phyloP scores from a whole-genome alignment of 2,888 invertebrate species.

The Brachypalpus laphriformis region DNA sequence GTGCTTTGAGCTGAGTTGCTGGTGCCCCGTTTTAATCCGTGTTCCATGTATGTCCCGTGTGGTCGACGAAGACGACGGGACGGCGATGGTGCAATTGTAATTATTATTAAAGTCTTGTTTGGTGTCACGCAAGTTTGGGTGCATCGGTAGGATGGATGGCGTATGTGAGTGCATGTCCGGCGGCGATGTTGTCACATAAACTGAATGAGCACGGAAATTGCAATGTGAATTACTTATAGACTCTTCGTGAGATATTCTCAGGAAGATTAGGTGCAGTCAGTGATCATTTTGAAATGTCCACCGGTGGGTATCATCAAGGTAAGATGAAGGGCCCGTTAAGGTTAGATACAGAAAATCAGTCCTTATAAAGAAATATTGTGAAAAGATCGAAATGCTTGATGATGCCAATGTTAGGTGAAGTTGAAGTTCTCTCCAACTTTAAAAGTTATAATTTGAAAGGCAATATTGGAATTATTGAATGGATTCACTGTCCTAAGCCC shows the following conservation, averaged over 20 bases:
- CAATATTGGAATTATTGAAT: no score
- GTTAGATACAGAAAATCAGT: no score
- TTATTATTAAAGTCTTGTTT: constrained; percentile 63
- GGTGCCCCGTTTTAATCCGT: constrained; percentile 30
- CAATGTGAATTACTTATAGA: constrained; percentile 35
- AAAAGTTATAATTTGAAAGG: no score
- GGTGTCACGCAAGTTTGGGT: constrained; percentile 64
- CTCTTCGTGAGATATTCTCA: constrained; percentile 9
- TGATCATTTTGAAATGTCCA: background rate
- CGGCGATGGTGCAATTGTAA: constrained; percentile 60
- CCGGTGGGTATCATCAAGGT: no score
- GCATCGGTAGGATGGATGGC: constrained; percentile 29
- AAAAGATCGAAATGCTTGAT: no score
- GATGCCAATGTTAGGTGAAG: no score
- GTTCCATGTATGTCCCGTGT: constrained; percentile 41
- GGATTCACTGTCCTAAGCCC: no score
- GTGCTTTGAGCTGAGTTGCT: background rate
- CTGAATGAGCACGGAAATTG: constrained; percentile 33
- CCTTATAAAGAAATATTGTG: no score
- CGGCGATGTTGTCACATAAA: constrained; percentile 68
- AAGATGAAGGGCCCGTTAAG: no score
- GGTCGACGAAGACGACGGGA: background rate
- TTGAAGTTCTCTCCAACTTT: no score
- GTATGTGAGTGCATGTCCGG: constrained; percentile 66
- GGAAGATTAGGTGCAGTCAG: background rate